Conservation (phyloP, 2,888 invertebrate genomes). For the Pyrochroa serraticornis region DNA sequence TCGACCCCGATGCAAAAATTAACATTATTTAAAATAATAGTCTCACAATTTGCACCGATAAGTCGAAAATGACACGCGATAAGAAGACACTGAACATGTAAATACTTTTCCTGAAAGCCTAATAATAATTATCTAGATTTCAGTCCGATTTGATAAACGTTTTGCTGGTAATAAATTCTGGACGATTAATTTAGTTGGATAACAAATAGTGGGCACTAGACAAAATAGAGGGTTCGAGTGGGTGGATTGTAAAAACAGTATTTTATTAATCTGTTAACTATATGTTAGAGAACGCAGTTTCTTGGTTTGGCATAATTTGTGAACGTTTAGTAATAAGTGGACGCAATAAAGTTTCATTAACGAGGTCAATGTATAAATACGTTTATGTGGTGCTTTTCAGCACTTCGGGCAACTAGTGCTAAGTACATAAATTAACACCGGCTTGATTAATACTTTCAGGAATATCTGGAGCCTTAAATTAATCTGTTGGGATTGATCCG, state of each 20-base stretch:
- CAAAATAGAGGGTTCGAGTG: neutral
- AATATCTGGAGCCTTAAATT: no score
- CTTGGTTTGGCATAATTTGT: no score
- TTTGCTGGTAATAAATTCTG: no score
- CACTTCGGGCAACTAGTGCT: no score
- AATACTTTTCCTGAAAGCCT: neutral
- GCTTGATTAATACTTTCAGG: no score
- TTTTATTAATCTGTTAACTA: neutral
- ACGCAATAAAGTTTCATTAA: no score
- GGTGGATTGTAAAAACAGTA: neutral
- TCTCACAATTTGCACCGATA: neutral
- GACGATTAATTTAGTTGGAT: no score
- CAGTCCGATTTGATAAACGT: neutral
- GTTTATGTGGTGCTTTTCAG: no score
- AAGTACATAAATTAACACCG: no score
- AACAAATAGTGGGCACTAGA: neutral
- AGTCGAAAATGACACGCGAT: neutral
- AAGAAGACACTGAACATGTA: neutral
- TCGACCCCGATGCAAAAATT: conserved; percentile 26
- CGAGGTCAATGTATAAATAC: no score
- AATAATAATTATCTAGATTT: neutral
- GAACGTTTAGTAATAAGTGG: no score
- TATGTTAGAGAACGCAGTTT: neutral
- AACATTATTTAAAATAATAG: conserved; percentile 18
- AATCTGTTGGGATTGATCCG: no score